Conservation (phyloP, 1,140 invertebrate species). For the Cryptotermes secundus region DNA sequence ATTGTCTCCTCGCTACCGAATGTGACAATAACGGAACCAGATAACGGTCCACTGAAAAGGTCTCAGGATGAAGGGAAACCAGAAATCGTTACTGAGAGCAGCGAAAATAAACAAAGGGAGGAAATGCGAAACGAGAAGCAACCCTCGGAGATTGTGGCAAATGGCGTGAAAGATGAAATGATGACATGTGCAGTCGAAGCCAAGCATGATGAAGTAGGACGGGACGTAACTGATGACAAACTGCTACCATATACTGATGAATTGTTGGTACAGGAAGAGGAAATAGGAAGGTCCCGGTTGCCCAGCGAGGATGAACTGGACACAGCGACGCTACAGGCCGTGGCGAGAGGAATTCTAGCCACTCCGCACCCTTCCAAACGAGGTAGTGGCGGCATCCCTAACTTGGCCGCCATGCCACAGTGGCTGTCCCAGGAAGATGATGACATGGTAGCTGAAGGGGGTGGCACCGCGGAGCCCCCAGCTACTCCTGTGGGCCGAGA, state of each 20-base stretch:
- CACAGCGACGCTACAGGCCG: conserved; percentile 44
- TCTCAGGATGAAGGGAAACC: not conserved
- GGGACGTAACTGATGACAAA: conserved; percentile 34
- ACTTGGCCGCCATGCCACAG: conserved; percentile 44
- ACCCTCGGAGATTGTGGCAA: not conserved
- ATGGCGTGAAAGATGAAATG: not conserved
- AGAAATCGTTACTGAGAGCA: not conserved
- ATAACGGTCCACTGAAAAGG: not conserved
- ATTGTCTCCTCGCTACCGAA: not conserved
- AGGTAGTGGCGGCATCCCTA: conserved; percentile 42
- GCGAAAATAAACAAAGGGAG: conserved; percentile 1
- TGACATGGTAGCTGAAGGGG: conserved; percentile 41
- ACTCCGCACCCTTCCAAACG: conserved; percentile 43
- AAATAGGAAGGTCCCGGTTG: conserved; percentile 44
- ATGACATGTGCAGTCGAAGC: conserved; percentile 27
- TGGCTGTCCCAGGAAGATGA: conserved; percentile 42
- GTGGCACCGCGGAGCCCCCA: conserved; percentile 64
- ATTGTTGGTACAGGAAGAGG: conserved; percentile 28
- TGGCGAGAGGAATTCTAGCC: conserved; percentile 41
- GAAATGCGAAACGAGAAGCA: conserved; percentile 26
- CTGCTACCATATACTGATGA: conserved; percentile 34
- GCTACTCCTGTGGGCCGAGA: conserved; percentile 73
- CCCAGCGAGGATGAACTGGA: conserved; percentile 50
- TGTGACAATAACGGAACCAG: not conserved
- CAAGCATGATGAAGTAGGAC: conserved; percentile 32